Evolutionary conservation across 2,113 vertebrate species (phyloP).

Genomic region (Hemiscyllium ocellatum): DNA sequence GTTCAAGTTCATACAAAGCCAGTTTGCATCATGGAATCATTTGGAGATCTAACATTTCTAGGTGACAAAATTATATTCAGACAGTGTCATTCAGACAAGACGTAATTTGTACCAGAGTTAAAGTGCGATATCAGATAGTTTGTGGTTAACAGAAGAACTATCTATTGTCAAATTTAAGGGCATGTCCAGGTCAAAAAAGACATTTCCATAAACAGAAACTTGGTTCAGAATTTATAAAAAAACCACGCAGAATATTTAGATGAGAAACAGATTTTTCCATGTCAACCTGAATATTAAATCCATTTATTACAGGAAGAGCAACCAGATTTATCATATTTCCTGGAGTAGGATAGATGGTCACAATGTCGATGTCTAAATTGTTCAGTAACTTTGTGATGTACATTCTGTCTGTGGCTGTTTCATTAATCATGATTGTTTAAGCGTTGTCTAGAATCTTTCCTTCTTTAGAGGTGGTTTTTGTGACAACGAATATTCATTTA

Average conservation of each 20-base stretch:
- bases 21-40: not conserved
- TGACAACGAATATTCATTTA: not conserved
- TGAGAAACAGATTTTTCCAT: not conserved
- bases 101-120: not conserved
- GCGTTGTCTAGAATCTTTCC: not conserved
- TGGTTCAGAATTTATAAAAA: not conserved
- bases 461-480: not conserved
- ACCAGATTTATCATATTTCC: not conserved
- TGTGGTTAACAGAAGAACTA: not conserved
- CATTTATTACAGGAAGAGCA: not conserved
- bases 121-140: not conserved
- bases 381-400: not conserved
- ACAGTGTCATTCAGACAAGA: not conserved
- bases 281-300: not conserved
- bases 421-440: not conserved
- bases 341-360: not conserved
- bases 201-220: not conserved
- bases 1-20: not conserved
- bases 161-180: not conserved
- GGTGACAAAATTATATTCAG: not conserved
- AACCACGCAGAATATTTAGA: not conserved
- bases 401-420: not conserved
- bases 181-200: not conserved
- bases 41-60: not conserved
- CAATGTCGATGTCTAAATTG: not conserved